Evolutionary conservation across 2,797 vertebrate species (phyloP), one percentile per base, ranked within the genome.

Genomic region (Melanotaenia boesemani): DNA sequence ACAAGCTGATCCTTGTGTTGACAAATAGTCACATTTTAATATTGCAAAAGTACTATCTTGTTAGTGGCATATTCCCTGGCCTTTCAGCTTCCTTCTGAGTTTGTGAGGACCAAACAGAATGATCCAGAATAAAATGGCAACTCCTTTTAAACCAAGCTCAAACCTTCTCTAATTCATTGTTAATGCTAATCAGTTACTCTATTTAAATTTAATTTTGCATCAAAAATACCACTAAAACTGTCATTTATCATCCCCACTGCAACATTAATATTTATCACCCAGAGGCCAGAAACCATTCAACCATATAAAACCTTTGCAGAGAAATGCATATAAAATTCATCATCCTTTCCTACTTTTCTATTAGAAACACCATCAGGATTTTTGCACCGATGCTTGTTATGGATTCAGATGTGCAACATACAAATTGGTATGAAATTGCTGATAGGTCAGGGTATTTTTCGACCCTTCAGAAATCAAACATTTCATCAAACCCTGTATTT

Each of bases 191-290:
- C 2, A 52, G 39, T 66, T 61, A 41, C 56, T 66, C 12, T 55
- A 26, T 15, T 26, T 58, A 67, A 72, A 52, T 16, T 55, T 48
- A 46, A 76, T 67, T 72, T 63, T 75, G 55, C 34, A 20, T 62
- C 20, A 10, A 76, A 72, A 72, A 63, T 63, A 24, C 0, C 34
- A 56, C 59, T 54, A 64, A 76, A 72, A 55, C 58, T 64, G 10
- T 64, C 57, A 77, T 82, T 58, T 6, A 72, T 75, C 36, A 67
- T 79, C 79, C 74, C 13, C 68, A 54, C 34, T 12, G 24, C 56
- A 70, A 50, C 24, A 20, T 34, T 20, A 15, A 74, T 74, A 61
- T 74, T 24, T 37, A 70, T 65, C 58, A 64, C 15, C 28, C 55
- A 67, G 37, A 75, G 41, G 24, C 72, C 16, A 11, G 7, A 32